A percentile compares a stretch with the other conserved stretches of the same genome.
These are phyloP conservation scores for Acanthacorydalis orientalis DNA, from an alignment of 2,888 invertebrate genomes.

Conservation along the genomic window DNA sequence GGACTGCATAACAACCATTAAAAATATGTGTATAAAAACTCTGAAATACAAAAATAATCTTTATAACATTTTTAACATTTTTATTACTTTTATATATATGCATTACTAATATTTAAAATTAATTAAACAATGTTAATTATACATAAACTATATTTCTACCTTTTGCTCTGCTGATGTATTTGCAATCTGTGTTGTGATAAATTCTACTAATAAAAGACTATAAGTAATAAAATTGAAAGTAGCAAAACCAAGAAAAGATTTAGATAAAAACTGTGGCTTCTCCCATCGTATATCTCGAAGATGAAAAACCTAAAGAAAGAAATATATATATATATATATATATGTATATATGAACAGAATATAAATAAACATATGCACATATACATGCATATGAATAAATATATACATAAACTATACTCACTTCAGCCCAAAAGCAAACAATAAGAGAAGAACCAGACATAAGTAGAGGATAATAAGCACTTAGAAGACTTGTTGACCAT, in stretches of 20 bases:
- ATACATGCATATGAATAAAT: too few species aligned
- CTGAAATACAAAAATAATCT: conserved; percentile 22
- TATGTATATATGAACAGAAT: not conserved
- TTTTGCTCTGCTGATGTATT: conserved; percentile 29
- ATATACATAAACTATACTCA: too few species aligned
- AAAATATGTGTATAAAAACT: conserved; percentile 73
- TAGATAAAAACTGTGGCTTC: conserved; percentile 75
- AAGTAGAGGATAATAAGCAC: conserved; percentile 78
- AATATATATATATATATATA: not conserved
- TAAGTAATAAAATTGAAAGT: conserved; percentile 81
- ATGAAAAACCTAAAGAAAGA: conserved; percentile 62
- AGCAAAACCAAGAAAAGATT: conserved; percentile 78
- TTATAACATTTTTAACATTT: not conserved
- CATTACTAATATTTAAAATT: too few species aligned
- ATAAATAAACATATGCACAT: not conserved
- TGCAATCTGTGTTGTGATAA: conserved; percentile 35
- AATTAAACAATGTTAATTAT: too few species aligned
- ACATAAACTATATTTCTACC: conserved; percentile 14
- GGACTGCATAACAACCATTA: conserved; percentile 82
- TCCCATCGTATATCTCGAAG: conserved; percentile 75
- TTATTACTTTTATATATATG: too few species aligned
- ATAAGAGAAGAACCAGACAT: conserved; percentile 79
- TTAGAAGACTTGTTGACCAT: conserved; percentile 74
- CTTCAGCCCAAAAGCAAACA: conserved; percentile 91
- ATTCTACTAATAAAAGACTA: conserved; percentile 64